Percentiles rank a stretch among this genome's conserved stretches.
Evolutionary conservation across 2,113 vertebrate genomes (phyloP).

Genomic region (Proteles cristata): DNA sequence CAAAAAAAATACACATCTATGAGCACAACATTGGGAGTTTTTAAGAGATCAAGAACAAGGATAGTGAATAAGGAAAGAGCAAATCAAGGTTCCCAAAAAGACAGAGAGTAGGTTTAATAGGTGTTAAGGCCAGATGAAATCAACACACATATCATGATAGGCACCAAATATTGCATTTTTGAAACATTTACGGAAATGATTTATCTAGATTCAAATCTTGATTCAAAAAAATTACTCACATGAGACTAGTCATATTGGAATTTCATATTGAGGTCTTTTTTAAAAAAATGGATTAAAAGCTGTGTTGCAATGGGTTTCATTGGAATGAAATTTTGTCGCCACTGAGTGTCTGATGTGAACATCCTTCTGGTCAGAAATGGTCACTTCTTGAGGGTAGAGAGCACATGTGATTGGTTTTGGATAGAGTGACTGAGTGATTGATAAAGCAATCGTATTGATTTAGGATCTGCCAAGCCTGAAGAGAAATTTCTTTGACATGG

Average conservation of each 20-base stretch:
- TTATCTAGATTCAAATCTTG: neutral
- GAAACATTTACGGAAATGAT: slow-evolving; percentile 14
- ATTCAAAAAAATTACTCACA: slow-evolving; percentile 17
- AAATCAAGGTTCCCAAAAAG: neutral
- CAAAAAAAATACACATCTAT: neutral
- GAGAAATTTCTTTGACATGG: neutral
- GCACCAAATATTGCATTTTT: neutral
- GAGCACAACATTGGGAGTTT: neutral
- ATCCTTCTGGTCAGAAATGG: neutral
- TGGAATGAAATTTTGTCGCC: neutral
- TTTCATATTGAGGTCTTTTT: neutral
- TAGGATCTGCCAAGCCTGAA: neutral
- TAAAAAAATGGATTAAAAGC: neutral
- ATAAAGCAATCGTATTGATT: neutral
- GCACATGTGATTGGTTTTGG: neutral
- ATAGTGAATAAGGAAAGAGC: neutral
- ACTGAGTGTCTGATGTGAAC: neutral
- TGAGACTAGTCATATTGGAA: neutral
- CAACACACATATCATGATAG: neutral
- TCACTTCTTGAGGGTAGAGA: neutral
- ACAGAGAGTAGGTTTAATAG: neutral
- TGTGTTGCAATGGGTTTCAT: neutral
- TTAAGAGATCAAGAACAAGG: neutral
- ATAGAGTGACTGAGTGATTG: neutral
- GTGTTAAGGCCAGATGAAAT: neutral